Conservation (phyloP, 2,888 invertebrate species). For the Tipula lateralis region DNA sequence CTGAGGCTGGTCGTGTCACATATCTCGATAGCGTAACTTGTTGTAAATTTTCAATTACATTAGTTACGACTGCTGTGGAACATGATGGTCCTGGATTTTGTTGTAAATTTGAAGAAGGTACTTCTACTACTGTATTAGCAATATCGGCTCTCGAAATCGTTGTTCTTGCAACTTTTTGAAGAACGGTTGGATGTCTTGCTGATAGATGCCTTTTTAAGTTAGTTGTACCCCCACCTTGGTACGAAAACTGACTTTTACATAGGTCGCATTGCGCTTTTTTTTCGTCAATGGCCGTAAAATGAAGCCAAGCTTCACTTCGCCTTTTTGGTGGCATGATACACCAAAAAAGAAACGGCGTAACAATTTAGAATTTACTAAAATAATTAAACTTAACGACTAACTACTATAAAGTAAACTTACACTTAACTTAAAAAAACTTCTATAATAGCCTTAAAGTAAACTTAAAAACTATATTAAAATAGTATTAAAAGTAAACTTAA, state of each 20-base stretch:
- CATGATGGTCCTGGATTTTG: neutral
- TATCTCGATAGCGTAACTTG: neutral
- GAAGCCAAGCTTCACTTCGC: no score
- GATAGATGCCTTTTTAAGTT: constrained; percentile 20
- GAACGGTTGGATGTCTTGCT: neutral
- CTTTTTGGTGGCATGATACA: no score
- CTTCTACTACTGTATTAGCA: neutral
- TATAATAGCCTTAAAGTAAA: no score
- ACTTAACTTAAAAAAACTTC: no score
- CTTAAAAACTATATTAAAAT: no score
- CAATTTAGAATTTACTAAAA: no score
- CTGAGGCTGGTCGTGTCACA: neutral
- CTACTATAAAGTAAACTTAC: no score
- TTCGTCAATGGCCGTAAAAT: neutral
- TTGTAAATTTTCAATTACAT: neutral
- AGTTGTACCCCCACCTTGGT: constrained; percentile 27
- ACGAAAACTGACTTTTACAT: neutral
- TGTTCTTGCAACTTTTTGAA: no score
- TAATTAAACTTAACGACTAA: no score
- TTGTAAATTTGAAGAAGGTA: neutral
- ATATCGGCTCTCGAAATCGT: no score
- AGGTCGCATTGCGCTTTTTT: neutral
- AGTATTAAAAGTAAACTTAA: no score
- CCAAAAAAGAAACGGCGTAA: no score
- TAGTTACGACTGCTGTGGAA: neutral